Conservation (phyloP, 2,113 vertebrate species). For the Aepyceros melampus region DNA sequence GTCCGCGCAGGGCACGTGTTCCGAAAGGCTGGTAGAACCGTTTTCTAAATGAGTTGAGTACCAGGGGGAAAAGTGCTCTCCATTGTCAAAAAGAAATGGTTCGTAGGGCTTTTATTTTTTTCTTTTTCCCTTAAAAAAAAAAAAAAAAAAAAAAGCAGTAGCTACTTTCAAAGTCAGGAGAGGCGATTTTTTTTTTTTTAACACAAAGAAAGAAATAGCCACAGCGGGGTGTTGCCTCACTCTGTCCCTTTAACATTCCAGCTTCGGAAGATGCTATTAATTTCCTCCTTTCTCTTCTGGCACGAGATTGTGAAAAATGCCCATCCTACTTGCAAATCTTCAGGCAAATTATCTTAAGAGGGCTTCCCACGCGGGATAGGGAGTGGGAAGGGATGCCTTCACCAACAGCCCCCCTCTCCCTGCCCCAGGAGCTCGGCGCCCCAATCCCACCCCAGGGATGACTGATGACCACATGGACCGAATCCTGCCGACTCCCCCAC, state of each 20-base stretch:
- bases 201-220: slow-evolving; percentile 73
- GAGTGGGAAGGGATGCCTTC: background rate
- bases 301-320: background rate
- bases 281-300: slow-evolving; percentile 59
- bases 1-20: background rate
- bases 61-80: slow-evolving; percentile 62
- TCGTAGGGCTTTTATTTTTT: slow-evolving; percentile 76
- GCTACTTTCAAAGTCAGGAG: slow-evolving; percentile 78
- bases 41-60: slow-evolving; percentile 56
- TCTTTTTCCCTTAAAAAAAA: slow-evolving; percentile 48
- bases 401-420: accelerated
- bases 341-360: background rate
- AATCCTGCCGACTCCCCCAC: background rate
- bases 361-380: background rate
- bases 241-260: slow-evolving; percentile 70
- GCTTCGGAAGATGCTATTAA: slow-evolving; percentile 63
- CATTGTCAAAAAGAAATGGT: slow-evolving; percentile 73
- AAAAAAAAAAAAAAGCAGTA: slow-evolving; percentile 69
- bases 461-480: background rate
- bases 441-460: background rate
- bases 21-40: slow-evolving; percentile 13
- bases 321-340: background rate
- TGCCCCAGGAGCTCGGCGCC: accelerated
- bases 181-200: slow-evolving; percentile 50
- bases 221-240: slow-evolving; percentile 72